Evolutionary conservation across 2,113 vertebrate genomes (phyloP).

Genomic region (Thalassarche chlororhynchos): DNA sequence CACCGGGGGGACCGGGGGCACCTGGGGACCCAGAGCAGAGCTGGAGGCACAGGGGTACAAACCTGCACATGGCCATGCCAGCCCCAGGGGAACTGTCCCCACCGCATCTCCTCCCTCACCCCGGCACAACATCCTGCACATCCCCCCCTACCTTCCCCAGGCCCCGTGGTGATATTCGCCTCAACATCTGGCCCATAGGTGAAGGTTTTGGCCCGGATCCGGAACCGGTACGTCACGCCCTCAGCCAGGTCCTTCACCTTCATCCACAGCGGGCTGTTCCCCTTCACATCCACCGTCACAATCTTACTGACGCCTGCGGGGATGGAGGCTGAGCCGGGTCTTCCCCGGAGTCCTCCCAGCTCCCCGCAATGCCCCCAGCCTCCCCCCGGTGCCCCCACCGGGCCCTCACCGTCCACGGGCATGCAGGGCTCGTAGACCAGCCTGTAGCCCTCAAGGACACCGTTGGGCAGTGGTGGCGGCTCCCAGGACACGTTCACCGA

Average conservation of each 20-base stretch:
- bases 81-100: background rate
- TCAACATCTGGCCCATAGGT: conserved; percentile 92
- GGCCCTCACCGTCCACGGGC: conserved; percentile 88
- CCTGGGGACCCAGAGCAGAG: conserved; percentile 72
- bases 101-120: rapidly evolving
- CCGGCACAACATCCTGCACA: rapidly evolving
- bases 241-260: conserved; percentile 94
- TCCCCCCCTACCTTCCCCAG: conserved; percentile 86
- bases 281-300: conserved; percentile 96
- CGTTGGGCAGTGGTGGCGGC: conserved; percentile 89
- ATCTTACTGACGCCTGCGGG: conserved; percentile 94
- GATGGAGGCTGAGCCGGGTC: background rate
- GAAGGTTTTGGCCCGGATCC: conserved; percentile 92
- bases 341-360: background rate
- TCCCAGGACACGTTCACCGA: conserved; percentile 98
- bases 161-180: conserved; percentile 95
- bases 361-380: background rate
- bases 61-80: rapidly evolving
- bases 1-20: conserved; percentile 91
- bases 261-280: conserved; percentile 89
- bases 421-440: conserved; percentile 93
- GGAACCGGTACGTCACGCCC: conserved; percentile 91
- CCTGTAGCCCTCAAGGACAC: conserved; percentile 90
- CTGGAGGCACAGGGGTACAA: background rate
- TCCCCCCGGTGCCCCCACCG: rapidly evolving